phyloP scores from a whole-genome alignment of 2,888 invertebrate genomes.

The Leptura quadrifasciata region DNA sequence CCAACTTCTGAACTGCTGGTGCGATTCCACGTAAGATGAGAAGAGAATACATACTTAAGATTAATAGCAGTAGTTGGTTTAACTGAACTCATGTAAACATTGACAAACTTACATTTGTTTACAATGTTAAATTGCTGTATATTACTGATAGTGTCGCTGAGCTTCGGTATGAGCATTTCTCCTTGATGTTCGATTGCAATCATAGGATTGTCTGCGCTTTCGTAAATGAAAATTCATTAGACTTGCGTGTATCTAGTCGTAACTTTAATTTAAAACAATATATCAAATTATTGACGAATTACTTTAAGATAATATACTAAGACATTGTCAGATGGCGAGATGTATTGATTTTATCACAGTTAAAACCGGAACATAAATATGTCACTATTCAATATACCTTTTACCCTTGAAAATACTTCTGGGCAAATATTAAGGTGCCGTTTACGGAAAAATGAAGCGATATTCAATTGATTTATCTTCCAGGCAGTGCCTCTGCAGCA shows the following conservation, averaged over 20 bases:
- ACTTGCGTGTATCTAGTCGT: neutral
- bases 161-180: neutral
- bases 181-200: conserved; percentile 38
- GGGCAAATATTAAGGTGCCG: too few species aligned
- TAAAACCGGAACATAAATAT: too few species aligned
- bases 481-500: too few species aligned
- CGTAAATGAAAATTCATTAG: conserved; percentile 16
- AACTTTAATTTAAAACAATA: neutral
- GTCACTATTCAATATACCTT: too few species aligned
- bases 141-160: conserved; percentile 50
- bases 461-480: too few species aligned
- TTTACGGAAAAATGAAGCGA: too few species aligned
- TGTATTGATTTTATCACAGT: too few species aligned
- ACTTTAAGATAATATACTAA: too few species aligned
- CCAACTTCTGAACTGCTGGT: conserved; percentile 40
- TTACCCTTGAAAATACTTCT: too few species aligned
- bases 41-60: conserved; percentile 52
- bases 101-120: conserved; percentile 61
- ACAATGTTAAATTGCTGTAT: conserved; percentile 58
- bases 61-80: conserved; percentile 56
- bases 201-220: conserved; percentile 31
- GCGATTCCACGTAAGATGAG: conserved; percentile 43
- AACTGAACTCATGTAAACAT: conserved; percentile 58
- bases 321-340: too few species aligned
- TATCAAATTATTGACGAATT: neutral